Base-by-base conservation (phyloP, 2,797 vertebrate species). In the Acanthurus tractus region DNA sequence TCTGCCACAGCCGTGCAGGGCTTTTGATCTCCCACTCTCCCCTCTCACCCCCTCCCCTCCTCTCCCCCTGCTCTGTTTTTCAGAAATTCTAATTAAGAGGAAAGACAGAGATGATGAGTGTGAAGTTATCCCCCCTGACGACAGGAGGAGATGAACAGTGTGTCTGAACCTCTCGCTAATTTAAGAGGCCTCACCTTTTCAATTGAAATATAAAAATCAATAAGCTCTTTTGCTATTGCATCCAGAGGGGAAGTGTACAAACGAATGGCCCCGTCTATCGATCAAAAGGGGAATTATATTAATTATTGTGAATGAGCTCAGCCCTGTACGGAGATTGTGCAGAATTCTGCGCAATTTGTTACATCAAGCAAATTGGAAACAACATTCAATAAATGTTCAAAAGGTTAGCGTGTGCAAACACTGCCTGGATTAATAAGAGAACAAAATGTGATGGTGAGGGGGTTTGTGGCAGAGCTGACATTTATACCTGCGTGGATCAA, bases 111-210 rank as follows among this genome's bases (percentile, higher is more conserved):
- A 83, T 62, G 84, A 88, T 82, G 88, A 88, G 75, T 18, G 74
- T 29, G 23, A 63, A 82, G 76, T 65, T 44, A 72, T 40, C 45
- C 38, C 58, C 55, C 46, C 40, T 11, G 59, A 67, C 23, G 53
- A 78, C 14, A 3, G n/a, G 40, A 45, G 45, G 69, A 85, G 76
- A 83, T 18, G 70, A 89, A 84, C 67, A 2, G 64, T n/a, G 69
- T 22, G 58, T 55, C 63, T 29, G 69, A 81, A 72, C 62, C 62
- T 71, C 76, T 63, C 11, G 62, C 87, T 89, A 85, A 91, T 93
- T 93, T 76, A 90, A 78, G 74, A 74, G 82, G 85, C 77, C 78
- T 93, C 90, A 91, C 90, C 92, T 94, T 93, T 91, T 80, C 83
- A 83, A 72, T 70, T 80, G 86, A 84, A 92, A 89, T 87, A 86